Evolutionary conservation across 1,140 invertebrate genomes (phyloP), one percentile per base, ranked within the genome.

Genomic region (Drosophila insularis): DNA sequence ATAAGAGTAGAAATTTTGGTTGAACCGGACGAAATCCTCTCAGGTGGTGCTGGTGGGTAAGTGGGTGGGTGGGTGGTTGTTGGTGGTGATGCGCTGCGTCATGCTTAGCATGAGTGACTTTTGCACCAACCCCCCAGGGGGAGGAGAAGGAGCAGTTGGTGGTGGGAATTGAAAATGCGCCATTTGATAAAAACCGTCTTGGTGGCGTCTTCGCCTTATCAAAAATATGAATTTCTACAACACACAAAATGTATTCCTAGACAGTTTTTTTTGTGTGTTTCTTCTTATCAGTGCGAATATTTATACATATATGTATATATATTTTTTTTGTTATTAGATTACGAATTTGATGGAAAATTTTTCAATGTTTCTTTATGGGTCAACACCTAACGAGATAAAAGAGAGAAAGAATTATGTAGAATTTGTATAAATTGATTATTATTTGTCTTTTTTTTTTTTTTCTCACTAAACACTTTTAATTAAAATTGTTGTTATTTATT

Each of bases 321-420:
- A n/a, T 21, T 21, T 21, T 23, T 27, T 27, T 27, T 27, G 27
- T 65, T 60, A 60, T 54, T 60, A 74, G 78, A 86, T 85, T 78
- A 74, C 23, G 59, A 81, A 78, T 78, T 78, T 46, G 63, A 72
- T 81, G 81, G 81, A 87, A 85, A 87, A 46, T 85, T 85, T 72
- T 73, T 62, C 21, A 62, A 62, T 64, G 50, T 14, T 61, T 63
- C 50, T 14, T n/a, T 74, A 69, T 64, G 46, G 78, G 81, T 86
- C 78, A 85, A 72, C 43, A 50, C 14, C 14, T 43, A 11, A 11
- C 35, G 35, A 17, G 40, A 21, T 50, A 21, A 31, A 17, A 4
- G 8, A 50, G 14, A 4, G 1, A 46, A 17, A 7, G n/a, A 14
- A 63, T 27, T 10, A 35, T 35, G 8, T 35, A 35, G 10, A 10